Base-by-base conservation (phyloP, 2,113 vertebrate genomes). In the Bos taurus region DNA sequence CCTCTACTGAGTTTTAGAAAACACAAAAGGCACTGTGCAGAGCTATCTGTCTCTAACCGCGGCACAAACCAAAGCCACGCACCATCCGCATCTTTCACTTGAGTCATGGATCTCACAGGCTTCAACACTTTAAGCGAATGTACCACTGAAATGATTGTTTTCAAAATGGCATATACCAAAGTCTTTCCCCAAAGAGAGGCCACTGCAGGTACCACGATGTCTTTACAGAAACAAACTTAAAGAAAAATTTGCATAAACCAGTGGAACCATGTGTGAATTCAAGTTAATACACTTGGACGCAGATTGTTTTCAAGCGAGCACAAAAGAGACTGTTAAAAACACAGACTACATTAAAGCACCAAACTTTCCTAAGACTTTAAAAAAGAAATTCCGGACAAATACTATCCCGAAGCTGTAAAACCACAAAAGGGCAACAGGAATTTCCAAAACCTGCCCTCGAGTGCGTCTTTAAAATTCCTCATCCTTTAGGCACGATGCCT, bases 361-460 rank as follows among this genome's bases (percentile, higher is more conserved):
- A 92, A 88, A 84, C 14, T 25, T 48, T 77, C 33, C 12, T 21
- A 46, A 48, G 16, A 95, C 17, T 74, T 87, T 71, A 54, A 89
- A 25, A 95, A 83, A 40, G 71, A 13, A 19, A 48, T 17, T 67
- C n/a, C 48, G 78, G 78, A 89, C 36, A 77, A 85, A 89, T 4
- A 56, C 33, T 6, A 33, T 54, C 62, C 80, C 21, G 54, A 14
- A 92, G 40, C 30, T 48, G 2, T 36, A 64, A 91, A 40, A 40
- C 17, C 83, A 82, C 21, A 48, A 1, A 19, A 85, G n/a, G 25
- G 59, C 40, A 77, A 88, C 64, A 81, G 1, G 0, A 89, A 90
- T 10, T 90, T 94, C 74, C 33, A 1, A 90, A 95, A 62, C 60
- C 28, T 52, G 81, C 23, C 21, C 15, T 36, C 33, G 64, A 10